A percentile compares a stretch with the other conserved stretches of the same genome.
phyloP scores from a whole-genome alignment of 2,113 vertebrate genomes.

The Saguinus midas region DNA sequence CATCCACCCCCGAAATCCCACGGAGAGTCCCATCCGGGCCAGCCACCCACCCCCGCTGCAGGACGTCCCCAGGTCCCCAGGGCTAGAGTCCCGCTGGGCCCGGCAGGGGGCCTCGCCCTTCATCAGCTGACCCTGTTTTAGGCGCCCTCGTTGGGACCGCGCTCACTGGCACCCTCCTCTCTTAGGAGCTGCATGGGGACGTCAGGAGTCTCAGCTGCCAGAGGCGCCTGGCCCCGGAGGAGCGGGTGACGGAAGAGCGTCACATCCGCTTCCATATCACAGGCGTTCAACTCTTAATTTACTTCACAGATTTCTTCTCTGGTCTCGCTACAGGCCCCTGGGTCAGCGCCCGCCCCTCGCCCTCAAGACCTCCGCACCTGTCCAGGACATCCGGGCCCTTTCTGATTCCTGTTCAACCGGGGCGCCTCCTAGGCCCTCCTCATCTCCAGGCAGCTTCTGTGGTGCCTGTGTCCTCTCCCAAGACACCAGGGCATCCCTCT shows the following conservation, averaged over 20 bases:
- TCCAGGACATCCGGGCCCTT: no score
- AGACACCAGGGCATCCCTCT: neutral
- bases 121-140: neutral
- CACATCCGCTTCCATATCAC: neutral
- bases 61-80: no score
- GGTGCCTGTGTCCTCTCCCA: neutral
- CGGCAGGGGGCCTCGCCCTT: neutral
- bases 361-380: no score
- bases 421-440: neutral
- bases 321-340: neutral
- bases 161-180: neutral
- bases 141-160: neutral
- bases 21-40: no score
- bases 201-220: neutral
- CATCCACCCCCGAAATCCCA: neutral
- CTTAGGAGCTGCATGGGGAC: no score
- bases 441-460: neutral
- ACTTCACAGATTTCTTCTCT: no score
- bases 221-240: no score
- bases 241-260: fast-evolving
- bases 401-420: no score
- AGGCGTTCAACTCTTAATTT: neutral
- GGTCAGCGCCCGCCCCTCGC: neutral
- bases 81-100: neutral
- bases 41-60: neutral